Evolutionary conservation across 2,797 vertebrate genomes (phyloP).

Genomic region (Coilia nasus): DNA sequence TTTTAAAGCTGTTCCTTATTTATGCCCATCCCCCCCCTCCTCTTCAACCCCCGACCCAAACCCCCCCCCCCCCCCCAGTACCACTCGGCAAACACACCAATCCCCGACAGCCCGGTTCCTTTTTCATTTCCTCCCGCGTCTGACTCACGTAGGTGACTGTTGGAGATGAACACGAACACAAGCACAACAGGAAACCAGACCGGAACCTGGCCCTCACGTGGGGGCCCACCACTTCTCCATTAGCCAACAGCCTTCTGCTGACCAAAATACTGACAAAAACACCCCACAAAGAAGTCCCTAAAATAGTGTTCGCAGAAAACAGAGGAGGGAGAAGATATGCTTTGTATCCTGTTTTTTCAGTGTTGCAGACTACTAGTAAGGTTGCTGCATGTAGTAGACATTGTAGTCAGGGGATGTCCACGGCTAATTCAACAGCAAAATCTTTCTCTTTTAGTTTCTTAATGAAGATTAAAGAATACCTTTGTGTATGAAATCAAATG

Average conservation of each 20-base stretch:
- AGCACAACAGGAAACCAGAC: constrained; percentile 21
- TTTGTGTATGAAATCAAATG: no score
- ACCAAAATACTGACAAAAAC: constrained; percentile 19
- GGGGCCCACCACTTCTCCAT: constrained; percentile 12
- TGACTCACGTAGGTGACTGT: constrained; percentile 20
- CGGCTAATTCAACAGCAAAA: no score
- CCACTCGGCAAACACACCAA: constrained; percentile 22
- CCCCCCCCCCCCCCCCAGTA: background rate
- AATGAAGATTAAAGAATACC: no score
- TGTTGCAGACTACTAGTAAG: no score
- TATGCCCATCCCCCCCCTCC: constrained; percentile 49
- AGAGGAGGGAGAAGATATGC: no score
- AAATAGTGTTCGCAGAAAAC: background rate
- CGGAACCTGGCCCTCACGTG: constrained; percentile 11
- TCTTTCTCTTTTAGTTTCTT: no score
- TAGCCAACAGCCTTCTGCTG: background rate
- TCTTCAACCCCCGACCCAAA: background rate
- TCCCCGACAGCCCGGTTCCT: constrained; percentile 16
- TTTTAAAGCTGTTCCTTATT: constrained; percentile 72
- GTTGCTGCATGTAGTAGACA: no score
- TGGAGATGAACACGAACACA: constrained; percentile 20
- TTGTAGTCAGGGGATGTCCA: no score
- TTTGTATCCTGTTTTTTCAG: no score
- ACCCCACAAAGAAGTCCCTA: background rate
- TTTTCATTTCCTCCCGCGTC: constrained; percentile 19